Conservation (phyloP, 2,113 vertebrate species). For the Mobula hypostoma region DNA sequence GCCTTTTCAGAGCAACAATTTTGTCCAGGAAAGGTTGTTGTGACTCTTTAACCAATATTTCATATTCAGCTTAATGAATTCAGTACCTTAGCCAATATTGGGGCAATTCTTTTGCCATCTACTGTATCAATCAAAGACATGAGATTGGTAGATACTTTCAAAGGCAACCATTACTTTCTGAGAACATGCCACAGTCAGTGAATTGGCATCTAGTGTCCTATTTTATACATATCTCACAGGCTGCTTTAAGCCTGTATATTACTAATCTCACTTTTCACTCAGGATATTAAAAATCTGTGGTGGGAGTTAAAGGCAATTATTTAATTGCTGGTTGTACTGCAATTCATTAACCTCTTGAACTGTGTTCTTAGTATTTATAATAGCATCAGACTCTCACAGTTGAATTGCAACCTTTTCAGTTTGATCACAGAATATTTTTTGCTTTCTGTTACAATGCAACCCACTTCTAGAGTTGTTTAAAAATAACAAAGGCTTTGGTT, state of each 20-base stretch:
- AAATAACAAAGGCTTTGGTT: slow-evolving; percentile 23
- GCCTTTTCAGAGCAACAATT: neutral
- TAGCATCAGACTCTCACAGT: neutral
- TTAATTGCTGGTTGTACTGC: slow-evolving; percentile 7
- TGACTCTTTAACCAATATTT: neutral
- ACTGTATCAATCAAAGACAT: neutral
- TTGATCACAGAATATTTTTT: neutral
- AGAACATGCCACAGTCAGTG: neutral
- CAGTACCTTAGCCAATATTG: neutral
- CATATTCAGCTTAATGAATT: neutral
- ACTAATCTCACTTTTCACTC: slow-evolving; percentile 6
- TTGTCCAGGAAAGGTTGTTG: neutral
- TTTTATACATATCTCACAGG: neutral
- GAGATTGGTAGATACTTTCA: neutral
- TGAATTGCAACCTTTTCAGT: slow-evolving; percentile 17
- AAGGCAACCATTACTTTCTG: neutral
- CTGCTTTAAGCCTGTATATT: neutral
- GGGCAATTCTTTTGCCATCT: neutral
- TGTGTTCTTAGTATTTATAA: slow-evolving; percentile 14
- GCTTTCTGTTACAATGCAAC: neutral
- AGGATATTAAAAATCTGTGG: neutral
- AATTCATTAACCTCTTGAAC: slow-evolving; percentile 21
- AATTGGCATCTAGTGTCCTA: neutral
- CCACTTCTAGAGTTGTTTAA: slow-evolving; percentile 23
- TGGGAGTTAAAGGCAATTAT: slow-evolving; percentile 23